Conservation (phyloP, 2,888 invertebrate species). For the Dynastes grantii region DNA sequence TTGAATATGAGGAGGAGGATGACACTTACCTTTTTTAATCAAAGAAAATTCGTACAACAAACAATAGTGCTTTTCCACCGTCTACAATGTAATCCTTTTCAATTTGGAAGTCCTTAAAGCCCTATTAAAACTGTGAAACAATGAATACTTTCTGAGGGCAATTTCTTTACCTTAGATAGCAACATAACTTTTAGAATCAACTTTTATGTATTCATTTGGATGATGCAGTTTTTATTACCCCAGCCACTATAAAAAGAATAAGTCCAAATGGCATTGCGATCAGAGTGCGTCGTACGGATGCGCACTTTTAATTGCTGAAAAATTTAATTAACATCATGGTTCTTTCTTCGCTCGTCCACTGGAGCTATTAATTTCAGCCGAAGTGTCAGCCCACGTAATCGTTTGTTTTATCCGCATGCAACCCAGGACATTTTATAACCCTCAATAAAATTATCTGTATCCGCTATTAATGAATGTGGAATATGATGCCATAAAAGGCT, state of each 20-base stretch:
- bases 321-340: conserved; percentile 26
- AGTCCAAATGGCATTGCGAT: background rate
- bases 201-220: background rate
- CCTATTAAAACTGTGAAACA: no score
- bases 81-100: no score
- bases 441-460: conserved; percentile 12
- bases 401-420: conserved; percentile 1
- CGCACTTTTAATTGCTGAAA: conserved; percentile 12
- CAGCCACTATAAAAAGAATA: conserved; percentile 3
- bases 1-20: no score
- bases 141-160: no score
- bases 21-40: no score
- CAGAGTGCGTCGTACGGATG: background rate
- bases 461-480: background rate
- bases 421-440: background rate
- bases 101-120: no score
- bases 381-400: background rate
- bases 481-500: background rate
- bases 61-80: no score
- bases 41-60: no score
- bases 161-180: no score
- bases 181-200: no score
- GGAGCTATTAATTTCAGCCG: conserved; percentile 11
- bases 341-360: background rate
- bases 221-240: background rate